A percentile compares a stretch with the other conserved stretches of the same genome.
Conservation (phyloP, 2,797 vertebrate genomes). For the Amphiprion clarkii region DNA sequence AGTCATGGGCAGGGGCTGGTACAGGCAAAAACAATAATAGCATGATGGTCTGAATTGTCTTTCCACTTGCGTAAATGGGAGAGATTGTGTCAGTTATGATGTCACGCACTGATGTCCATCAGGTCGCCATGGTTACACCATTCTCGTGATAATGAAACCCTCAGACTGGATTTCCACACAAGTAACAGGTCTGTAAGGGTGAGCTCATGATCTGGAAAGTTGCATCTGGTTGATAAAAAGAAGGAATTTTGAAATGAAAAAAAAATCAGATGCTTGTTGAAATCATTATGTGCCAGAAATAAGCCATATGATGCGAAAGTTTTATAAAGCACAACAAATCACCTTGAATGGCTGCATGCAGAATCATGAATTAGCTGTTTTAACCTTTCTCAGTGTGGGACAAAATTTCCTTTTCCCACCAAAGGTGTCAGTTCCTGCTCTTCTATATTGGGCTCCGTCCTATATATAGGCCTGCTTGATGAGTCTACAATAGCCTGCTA, state of each 20-base stretch:
- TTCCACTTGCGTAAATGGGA: constrained; percentile 74
- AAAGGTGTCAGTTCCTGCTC: constrained; percentile 58
- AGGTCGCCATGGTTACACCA: constrained; percentile 80
- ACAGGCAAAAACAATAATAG: constrained; percentile 52
- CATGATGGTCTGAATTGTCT: constrained; percentile 57
- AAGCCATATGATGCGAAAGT: not conserved
- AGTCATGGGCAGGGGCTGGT: constrained; percentile 44
- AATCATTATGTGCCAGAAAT: not conserved
- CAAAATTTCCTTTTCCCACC: constrained; percentile 32
- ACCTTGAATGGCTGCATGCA: constrained; percentile 3
- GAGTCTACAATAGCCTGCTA: constrained; percentile 66
- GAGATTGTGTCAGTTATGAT: constrained; percentile 77
- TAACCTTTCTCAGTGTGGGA: constrained; percentile 11
- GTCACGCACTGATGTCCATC: constrained; percentile 80
- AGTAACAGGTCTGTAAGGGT: constrained; percentile 56
- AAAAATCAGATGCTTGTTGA: not conserved
- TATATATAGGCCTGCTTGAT: constrained; percentile 65
- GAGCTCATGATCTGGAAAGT: constrained; percentile 10
- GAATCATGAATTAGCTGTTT: constrained; percentile 7
- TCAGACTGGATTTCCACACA: constrained; percentile 56
- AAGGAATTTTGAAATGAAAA: not conserved
- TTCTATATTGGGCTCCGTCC: constrained; percentile 44
- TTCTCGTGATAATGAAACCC: constrained; percentile 59
- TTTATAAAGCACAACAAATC: not conserved
- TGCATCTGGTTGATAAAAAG: not conserved